Conservation (phyloP, 2,797 vertebrate species). For the Delichon dasypus region DNA sequence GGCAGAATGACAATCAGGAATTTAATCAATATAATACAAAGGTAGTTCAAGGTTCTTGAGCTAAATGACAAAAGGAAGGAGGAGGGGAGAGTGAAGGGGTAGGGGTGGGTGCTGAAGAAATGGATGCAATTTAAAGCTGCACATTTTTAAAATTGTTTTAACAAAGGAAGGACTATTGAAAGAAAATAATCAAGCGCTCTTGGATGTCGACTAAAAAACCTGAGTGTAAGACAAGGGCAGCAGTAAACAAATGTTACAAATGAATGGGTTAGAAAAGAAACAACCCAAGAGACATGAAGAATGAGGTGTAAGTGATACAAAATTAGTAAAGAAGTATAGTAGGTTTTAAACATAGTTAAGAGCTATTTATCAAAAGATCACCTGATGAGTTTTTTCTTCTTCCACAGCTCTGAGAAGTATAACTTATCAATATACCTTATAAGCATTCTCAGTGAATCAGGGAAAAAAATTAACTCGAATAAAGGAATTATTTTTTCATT, state of each 20-base stretch:
- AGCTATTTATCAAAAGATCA: background rate
- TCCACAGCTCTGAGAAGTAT: background rate
- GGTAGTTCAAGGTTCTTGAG: background rate
- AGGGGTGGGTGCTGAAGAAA: background rate
- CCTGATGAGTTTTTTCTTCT: background rate
- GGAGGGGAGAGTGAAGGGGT: background rate
- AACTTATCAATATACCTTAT: background rate
- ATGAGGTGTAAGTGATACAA: background rate
- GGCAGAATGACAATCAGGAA: background rate
- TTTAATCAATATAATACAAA: background rate
- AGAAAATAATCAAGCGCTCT: background rate
- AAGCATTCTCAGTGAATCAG: background rate
- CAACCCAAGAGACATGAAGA: background rate
- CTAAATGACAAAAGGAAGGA: background rate
- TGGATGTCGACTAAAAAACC: background rate
- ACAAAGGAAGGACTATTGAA: background rate
- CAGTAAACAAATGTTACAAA: background rate
- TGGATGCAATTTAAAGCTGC: accelerated
- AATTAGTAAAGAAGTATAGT: background rate
- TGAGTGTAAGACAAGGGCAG: background rate
- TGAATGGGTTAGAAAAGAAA: background rate
- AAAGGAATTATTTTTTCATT: background rate
- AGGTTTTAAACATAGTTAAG: background rate
- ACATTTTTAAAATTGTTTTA: background rate
- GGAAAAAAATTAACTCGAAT: background rate